Evolutionary conservation across 2,797 vertebrate species (phyloP), one percentile per base, ranked within the genome.

Genomic region (Lycodopsis pacificus): DNA sequence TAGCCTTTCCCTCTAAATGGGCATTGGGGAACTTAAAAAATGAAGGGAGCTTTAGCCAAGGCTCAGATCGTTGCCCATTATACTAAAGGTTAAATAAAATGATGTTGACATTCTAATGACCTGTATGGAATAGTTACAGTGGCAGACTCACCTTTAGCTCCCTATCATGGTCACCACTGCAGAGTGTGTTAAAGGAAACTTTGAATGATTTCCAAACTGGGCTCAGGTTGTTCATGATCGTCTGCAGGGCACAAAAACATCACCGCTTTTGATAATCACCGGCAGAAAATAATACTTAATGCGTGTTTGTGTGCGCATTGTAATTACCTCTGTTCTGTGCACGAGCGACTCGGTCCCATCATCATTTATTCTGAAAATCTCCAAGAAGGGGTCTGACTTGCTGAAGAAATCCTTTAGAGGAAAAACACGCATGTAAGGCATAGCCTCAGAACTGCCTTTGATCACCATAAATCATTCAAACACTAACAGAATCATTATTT

Each of bases 131-230:
- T 9, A 20, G 7, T 9, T 46, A 10, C 42, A 32, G n/a, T 6
- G 30, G 9, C 49, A 27, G n/a, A 83, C 96, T 95, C 88, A 99
- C 98, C 97, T 99, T 99, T 68, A 99, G 95, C 73, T 96, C 96
- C 36, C 98, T 95, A 64, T 99, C 98, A 8, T 97, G 96, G 88
- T 99, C 97, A 59, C 98, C 97, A 12, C 98, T 99, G 95, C 98
- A 99, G 68, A 99, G 95, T 40, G 98, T 99, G 93, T 99, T 99
- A 71, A 99, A 93, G 2, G 98, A 99, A 80, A 99, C 98, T 95
- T 99, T 99, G 91, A 99, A 99, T 32, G 97, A 96, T 92, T 99
- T 99, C 98, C 98, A 99, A n/a, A 97, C 95, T 30, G 98, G 98
- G 85, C 96, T 99, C 89, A 99, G 95, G 93, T 99, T 98, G 93